These are phyloP conservation scores for Hyperoplus lanceolatus DNA, from an alignment of 2,797 vertebrate species.

Conservation along the genomic window DNA sequence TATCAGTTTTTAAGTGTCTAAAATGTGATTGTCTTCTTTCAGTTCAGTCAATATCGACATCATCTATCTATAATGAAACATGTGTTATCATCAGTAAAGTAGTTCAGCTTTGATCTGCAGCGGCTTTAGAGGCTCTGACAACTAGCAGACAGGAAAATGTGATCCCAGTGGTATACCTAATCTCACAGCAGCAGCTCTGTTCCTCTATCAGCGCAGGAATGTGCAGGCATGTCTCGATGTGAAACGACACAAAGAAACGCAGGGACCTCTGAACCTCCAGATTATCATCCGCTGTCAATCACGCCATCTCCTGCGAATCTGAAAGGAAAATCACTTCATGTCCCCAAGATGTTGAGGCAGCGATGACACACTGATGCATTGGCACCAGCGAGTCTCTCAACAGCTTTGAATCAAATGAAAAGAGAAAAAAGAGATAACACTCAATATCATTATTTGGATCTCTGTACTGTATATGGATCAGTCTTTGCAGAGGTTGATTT, in stretches of 20 bases:
- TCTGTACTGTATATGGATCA: too few relatives aligned
- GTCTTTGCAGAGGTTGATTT: constrained; percentile 1
- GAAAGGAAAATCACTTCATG: constrained; percentile 18
- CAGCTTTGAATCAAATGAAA: background rate
- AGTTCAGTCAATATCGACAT: background rate
- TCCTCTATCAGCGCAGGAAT: constrained; percentile 54
- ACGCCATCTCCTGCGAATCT: background rate
- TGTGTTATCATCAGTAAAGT: background rate
- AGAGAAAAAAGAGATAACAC: background rate
- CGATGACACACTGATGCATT: constrained; percentile 8
- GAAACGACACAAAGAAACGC: constrained; percentile 45
- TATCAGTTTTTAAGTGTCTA: background rate
- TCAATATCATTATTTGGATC: too few relatives aligned
- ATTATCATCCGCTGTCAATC: constrained; percentile 52
- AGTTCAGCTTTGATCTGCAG: background rate
- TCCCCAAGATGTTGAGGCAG: background rate
- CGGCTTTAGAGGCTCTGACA: background rate
- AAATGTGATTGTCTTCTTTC: background rate
- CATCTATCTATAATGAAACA: constrained; percentile 5
- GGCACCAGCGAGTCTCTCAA: background rate
- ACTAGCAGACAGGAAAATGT: constrained; percentile 15
- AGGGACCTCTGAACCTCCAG: constrained; percentile 31
- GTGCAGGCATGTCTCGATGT: constrained; percentile 56
- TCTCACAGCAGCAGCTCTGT: constrained; percentile 47
- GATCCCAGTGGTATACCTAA: constrained; percentile 29